Evolutionary conservation across 2,797 vertebrate species (phyloP), one percentile per base, ranked within the genome.

Genomic region (Tiaroga cobitis): DNA sequence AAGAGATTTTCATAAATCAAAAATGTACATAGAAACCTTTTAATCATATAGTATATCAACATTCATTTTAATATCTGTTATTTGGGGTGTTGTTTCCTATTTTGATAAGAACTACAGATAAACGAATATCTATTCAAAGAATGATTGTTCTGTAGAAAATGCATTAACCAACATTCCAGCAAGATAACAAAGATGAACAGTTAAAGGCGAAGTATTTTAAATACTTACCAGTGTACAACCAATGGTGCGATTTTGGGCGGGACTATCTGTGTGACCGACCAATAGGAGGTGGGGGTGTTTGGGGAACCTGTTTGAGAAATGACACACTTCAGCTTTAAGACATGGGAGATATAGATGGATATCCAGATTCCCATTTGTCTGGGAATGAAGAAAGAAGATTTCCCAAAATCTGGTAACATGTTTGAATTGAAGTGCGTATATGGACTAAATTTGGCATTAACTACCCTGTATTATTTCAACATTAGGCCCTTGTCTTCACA

Each of bases 11-110:
- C 61, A 76, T 81, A 2, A 43, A 49, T 16, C 65, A 39, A 82
- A 63, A 80, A 34, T 74, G 82, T 83, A 83, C 59, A 87, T 74
- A 74, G 56, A 59, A 70, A 26, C 37, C 8, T 82, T 82, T 67
- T 51, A 37, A 72, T 84, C 73, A 39, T 49, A 65, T 74, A 72
- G 46, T 83, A 79, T 80, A 74, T 83, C 51, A 67, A 32, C 29
- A 43, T 43, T 74, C 5, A 37, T 78, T 46, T 72, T 29, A 37
- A 65, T 70, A 39, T 34, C 41, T 83, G 19, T 13, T 26, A 43
- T 72, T 34, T 78, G 32, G 37, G 39, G 79, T 54, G 19, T 74
- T 46, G 32, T 72, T 82, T 68, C 3, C 29, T 13, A 41, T 70
- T 72, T 80, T 43, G 61, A 63, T 63, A 67, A n/a, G 51, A 77